Evolutionary conservation across 2,797 vertebrate species (phyloP), one percentile per base, ranked within the genome.

Genomic region (Manis pentadactyla): DNA sequence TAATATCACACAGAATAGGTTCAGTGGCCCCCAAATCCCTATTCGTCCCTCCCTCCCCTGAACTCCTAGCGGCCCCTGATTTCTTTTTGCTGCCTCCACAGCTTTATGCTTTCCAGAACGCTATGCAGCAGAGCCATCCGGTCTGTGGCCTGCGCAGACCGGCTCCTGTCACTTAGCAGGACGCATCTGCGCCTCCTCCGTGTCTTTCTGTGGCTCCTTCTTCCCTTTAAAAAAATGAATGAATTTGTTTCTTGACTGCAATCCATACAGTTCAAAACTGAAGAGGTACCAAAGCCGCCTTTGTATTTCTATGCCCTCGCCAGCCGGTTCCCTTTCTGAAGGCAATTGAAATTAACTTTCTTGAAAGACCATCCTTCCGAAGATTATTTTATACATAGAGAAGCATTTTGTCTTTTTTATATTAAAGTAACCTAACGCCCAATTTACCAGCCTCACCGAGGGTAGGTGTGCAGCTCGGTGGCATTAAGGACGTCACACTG

Each of bases 391-490:
- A 29, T 49, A 63, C 49, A 25, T 17, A 42, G 1, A 57, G 23
- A 88, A 57, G 63, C 4, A 12, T 59, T 27, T 71, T 86, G 15
- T 66, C 2, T 18, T 87, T 42, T 46, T 73, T 21, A 46, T 73
- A 29, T 73, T 25, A 73, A 57, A 59, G 73, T n/a, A 46, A 17
- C 34, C 19, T n/a, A 25, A 31, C 84, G 46, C 69, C 71, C n/a
- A 23, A 51, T 23, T 51, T 34, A 4, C 73, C 46, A 14, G 7
- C 73, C 21, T 7, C 7, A 11, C 31, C 49, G 4, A 34, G 21
- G n/a, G 7, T 23, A 10, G 4, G 19, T 2, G 19, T 34, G 10
- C 74, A 6, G 19, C 21, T 53, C 19, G 0, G 31, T 4, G 19
- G 18, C 31, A 51, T 31, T 8, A 23, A 14, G 49, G 46, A 21